phyloP scores from a whole-genome alignment of 2,888 invertebrate genomes.

The Meandrusa payeni region DNA sequence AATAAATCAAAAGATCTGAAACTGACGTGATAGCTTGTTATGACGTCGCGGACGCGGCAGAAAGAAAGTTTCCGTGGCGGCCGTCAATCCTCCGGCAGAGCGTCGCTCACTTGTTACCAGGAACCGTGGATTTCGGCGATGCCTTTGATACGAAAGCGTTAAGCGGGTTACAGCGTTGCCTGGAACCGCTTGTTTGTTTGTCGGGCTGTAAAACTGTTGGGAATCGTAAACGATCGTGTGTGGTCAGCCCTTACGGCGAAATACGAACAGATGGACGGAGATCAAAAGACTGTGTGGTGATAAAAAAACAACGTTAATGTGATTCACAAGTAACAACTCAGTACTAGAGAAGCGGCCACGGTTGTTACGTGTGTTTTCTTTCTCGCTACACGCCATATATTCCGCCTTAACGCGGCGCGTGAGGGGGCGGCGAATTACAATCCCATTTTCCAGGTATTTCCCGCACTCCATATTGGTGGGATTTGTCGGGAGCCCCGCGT shows the following conservation, averaged over 20 bases:
- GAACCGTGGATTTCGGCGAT: conserved; percentile 60
- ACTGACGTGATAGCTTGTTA: conserved; percentile 26
- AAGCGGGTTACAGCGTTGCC: conserved; percentile 61
- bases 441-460: conserved; percentile 75
- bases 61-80: conserved; percentile 28
- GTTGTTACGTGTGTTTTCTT: conserved; percentile 41
- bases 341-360: conserved; percentile 41
- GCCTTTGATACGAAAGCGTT: conserved; percentile 68
- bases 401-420: conserved; percentile 33
- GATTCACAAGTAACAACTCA: conserved; percentile 70
- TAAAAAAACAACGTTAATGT: conserved; percentile 73
- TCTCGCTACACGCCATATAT: conserved; percentile 45
- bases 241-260: conserved; percentile 80
- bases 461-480: conserved; percentile 73
- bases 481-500: conserved; percentile 58
- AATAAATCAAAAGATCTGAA: conserved; percentile 19
- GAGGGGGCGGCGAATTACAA: conserved; percentile 49
- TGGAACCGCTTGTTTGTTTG: conserved; percentile 77
- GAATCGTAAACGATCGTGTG: conserved; percentile 77
- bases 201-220: conserved; percentile 72
- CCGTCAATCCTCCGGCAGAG: conserved; percentile 14
- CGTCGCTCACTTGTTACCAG: conserved; percentile 42
- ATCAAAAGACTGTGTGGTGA: conserved; percentile 69
- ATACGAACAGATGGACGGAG: conserved; percentile 73
- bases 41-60: conserved; percentile 24